phyloP scores from a whole-genome alignment of 1,140 invertebrate genomes.

The Plodia interpunctella region DNA sequence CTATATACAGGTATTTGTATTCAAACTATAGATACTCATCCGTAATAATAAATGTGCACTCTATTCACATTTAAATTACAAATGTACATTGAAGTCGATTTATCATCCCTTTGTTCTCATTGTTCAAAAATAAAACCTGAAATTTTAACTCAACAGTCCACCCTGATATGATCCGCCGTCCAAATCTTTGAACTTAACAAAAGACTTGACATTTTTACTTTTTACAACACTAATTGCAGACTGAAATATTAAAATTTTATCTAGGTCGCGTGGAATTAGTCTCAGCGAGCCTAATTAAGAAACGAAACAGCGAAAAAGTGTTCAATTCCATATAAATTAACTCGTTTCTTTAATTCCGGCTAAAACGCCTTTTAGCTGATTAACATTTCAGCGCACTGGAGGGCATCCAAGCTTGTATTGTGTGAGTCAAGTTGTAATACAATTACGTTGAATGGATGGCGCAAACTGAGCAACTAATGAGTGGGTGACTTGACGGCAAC shows the following conservation, averaged over 20 bases:
- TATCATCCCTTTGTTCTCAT: not conserved
- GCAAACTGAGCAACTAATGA: slow-evolving; percentile 3
- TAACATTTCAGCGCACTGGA: slow-evolving; percentile 65
- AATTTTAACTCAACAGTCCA: not conserved
- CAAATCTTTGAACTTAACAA: not conserved
- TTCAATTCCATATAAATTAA: slow-evolving; percentile 57
- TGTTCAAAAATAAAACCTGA: slow-evolving; percentile 2
- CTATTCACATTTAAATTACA: slow-evolving; percentile 5
- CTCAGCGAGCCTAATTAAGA: slow-evolving; percentile 34
- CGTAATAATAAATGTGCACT: not conserved
- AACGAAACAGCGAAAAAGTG: slow-evolving; percentile 41
- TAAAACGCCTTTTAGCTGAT: slow-evolving; percentile 66
- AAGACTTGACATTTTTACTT: not conserved
- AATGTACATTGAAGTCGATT: not conserved
- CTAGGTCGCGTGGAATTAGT: slow-evolving; percentile 5
- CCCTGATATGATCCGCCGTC: not conserved
- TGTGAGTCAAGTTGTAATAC: slow-evolving; percentile 53
- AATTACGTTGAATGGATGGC: slow-evolving; percentile 42
- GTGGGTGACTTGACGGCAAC: not conserved
- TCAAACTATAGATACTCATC: not conserved
- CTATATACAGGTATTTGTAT: not conserved
- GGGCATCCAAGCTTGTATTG: slow-evolving; percentile 44
- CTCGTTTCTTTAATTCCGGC: slow-evolving; percentile 52
- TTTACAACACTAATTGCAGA: not conserved
- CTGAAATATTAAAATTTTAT: slow-evolving; percentile 12